Evolutionary conservation across 2,113 vertebrate species (phyloP).

Genomic region (Columbina picui): DNA sequence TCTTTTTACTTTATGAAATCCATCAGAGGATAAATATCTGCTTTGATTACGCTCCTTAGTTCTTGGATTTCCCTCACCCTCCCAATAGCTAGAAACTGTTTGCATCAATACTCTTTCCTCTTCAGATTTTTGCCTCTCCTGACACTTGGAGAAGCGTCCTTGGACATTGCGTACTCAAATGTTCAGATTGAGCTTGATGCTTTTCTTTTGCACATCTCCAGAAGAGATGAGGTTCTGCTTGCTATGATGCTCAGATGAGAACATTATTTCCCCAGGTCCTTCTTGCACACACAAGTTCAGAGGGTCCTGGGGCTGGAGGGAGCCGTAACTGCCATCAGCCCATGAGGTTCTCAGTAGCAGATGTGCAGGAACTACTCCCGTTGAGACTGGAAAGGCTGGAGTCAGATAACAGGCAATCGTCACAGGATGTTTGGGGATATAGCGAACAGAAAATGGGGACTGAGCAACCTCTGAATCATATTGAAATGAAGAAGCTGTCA

Average conservation of each 20-base stretch:
- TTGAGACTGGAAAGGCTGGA: neutral
- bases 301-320: neutral
- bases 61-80: neutral
- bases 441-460: neutral
- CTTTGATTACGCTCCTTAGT: neutral
- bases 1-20: neutral
- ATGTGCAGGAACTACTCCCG: neutral
- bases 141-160: neutral
- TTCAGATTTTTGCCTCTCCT: neutral
- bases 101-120: neutral
- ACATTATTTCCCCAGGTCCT: neutral
- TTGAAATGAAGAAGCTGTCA: neutral
- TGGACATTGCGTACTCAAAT: neutral
- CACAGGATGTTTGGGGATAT: neutral
- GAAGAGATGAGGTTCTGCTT: neutral
- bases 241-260: neutral
- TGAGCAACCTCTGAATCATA: constrained; percentile 10
- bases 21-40: neutral
- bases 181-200: neutral
- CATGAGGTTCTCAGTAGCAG: neutral
- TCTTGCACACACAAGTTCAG: neutral
- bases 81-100: neutral
- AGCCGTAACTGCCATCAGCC: neutral
- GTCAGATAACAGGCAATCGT: neutral
- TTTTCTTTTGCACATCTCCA: neutral